Conservation (phyloP, 2,113 vertebrate genomes). For the Parotia lawesii region DNA sequence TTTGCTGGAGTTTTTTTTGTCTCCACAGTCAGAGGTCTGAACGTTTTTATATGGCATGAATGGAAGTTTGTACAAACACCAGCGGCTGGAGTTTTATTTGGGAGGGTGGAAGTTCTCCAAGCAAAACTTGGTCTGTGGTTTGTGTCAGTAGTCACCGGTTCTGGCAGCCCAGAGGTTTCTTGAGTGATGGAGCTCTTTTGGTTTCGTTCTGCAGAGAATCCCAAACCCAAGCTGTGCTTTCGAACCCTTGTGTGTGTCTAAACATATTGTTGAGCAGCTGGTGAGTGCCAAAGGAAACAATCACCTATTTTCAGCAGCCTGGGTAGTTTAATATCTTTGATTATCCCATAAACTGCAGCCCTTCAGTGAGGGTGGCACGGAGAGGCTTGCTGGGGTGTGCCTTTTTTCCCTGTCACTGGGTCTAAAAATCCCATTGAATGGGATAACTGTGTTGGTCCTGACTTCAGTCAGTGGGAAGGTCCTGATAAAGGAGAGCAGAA, state of each 20-base stretch:
- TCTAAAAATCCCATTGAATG: neutral
- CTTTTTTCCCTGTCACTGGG: fast-evolving
- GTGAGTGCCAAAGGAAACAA: neutral
- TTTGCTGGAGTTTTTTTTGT: neutral
- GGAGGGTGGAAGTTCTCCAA: conserved; percentile 32
- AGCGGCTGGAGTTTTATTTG: neutral
- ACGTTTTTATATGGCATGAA: neutral
- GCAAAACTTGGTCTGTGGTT: conserved; percentile 6
- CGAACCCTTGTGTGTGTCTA: neutral
- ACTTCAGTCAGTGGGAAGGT: neutral
- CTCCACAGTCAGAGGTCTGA: neutral
- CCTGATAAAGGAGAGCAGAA: neutral
- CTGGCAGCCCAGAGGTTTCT: neutral
- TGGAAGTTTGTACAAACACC: neutral
- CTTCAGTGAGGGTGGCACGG: neutral
- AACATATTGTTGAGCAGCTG: neutral
- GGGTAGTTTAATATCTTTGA: neutral
- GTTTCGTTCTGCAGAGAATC: neutral
- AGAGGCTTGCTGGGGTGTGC: neutral
- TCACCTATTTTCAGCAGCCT: neutral
- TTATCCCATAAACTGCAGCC: neutral
- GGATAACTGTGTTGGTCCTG: too few relatives aligned
- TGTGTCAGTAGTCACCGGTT: neutral
- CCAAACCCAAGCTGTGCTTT: neutral
- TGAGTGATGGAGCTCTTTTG: neutral